Conservation (phyloP, 2,113 vertebrate species). For the Crocuta crocuta region DNA sequence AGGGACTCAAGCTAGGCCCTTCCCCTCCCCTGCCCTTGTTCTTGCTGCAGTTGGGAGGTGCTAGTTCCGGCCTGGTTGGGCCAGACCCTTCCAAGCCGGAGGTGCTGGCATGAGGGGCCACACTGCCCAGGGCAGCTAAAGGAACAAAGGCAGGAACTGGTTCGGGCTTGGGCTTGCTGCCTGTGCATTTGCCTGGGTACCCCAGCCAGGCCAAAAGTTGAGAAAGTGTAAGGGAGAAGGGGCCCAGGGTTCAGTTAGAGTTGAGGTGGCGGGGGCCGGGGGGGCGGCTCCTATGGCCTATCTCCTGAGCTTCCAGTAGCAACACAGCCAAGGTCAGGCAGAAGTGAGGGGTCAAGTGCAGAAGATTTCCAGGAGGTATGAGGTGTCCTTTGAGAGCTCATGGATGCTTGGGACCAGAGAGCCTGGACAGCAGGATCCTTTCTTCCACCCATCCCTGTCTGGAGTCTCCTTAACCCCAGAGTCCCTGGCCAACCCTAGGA, state of each 20-base stretch:
- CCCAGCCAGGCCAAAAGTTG: not conserved
- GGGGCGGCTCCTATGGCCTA: not conserved
- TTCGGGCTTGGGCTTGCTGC: slow-evolving; percentile 53
- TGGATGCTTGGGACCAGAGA: not conserved
- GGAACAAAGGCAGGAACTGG: slow-evolving; percentile 79
- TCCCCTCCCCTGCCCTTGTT: not conserved
- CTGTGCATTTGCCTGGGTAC: slow-evolving; percentile 46
- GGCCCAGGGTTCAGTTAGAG: not conserved
- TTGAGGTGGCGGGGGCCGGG: not conserved
- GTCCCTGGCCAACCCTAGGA: not conserved
- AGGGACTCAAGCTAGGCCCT: not conserved
- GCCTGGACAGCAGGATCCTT: not conserved
- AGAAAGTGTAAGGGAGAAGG: not conserved
- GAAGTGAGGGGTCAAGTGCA: not conserved
- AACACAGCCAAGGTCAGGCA: not conserved
- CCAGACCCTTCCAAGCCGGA: not conserved
- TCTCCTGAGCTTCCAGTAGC: not conserved
- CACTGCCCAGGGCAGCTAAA: slow-evolving; percentile 56
- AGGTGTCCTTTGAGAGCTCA: not conserved
- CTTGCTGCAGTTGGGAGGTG: not conserved
- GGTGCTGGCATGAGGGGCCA: slow-evolving; percentile 49
- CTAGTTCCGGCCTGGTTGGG: not conserved
- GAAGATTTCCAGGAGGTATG: not conserved
- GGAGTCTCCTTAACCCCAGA: not conserved
- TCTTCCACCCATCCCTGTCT: not conserved